Evolutionary conservation across 1,140 invertebrate species (phyloP).

Genomic region (Drosophila sp.): DNA sequence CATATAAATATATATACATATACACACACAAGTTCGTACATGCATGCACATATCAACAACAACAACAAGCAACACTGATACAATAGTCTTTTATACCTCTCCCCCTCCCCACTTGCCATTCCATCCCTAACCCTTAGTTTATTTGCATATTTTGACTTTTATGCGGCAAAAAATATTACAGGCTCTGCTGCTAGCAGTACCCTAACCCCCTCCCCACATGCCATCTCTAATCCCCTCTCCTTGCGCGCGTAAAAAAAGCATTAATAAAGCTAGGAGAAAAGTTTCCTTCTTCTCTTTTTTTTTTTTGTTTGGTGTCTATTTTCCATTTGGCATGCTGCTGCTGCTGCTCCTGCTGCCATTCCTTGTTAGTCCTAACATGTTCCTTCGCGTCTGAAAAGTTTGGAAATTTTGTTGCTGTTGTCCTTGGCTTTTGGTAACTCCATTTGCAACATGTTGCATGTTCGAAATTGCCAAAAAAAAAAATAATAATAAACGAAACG

Average conservation of each 20-base stretch:
- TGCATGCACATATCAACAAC: not conserved
- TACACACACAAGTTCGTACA: not conserved
- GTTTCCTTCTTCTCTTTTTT: constrained; percentile 16
- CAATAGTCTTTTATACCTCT: not conserved
- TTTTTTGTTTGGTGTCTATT: constrained; percentile 28
- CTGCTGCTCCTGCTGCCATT: not conserved
- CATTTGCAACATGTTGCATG: constrained; percentile 76
- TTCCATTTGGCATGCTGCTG: constrained; percentile 50
- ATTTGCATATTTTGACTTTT: constrained; percentile 80
- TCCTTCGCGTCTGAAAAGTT: constrained; percentile 57
- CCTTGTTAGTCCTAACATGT: constrained; percentile 8
- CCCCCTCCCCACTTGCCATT: not conserved
- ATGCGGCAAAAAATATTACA: constrained; percentile 77
- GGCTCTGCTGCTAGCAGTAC: constrained; percentile 69
- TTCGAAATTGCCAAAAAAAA: constrained; percentile 59
- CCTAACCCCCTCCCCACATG: not conserved
- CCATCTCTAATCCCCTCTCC: not conserved
- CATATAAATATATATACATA: too few species aligned
- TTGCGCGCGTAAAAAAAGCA: constrained; percentile 40
- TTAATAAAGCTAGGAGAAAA: constrained; percentile 63
- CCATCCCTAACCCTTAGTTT: constrained; percentile 41
- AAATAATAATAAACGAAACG: constrained; percentile 10
- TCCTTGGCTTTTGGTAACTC: constrained; percentile 50
- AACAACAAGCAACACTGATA: constrained; percentile 13
- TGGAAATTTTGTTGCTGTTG: constrained; percentile 44